phyloP scores from a whole-genome alignment of 2,113 vertebrate species.

The Odobenus rosmarus region DNA sequence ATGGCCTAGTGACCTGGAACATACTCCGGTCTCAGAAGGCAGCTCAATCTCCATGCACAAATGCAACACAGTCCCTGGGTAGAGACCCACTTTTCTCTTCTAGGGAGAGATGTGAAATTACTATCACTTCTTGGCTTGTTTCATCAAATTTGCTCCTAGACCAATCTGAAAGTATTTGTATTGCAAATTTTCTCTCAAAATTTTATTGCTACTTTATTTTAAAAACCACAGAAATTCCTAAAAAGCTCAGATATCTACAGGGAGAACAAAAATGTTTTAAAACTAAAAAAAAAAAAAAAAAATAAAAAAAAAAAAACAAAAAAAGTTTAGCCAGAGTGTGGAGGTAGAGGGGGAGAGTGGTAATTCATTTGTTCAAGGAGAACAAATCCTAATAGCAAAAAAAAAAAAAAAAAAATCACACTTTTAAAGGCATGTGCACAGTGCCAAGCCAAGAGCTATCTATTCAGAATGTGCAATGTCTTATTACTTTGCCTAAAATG shows the following conservation, averaged over 20 bases:
- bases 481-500: background rate
- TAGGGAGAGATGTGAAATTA: background rate
- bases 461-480: background rate
- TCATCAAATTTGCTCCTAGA: slow-evolving; percentile 21
- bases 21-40: background rate
- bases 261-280: background rate
- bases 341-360: too few species aligned
- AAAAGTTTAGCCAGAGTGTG: too few species aligned
- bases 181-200: background rate
- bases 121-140: background rate
- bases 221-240: background rate
- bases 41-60: background rate
- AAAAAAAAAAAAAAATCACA: background rate
- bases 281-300: background rate
- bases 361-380: too few species aligned
- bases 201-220: background rate
- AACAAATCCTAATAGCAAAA: too few species aligned
- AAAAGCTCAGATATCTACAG: background rate
- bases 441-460: background rate
- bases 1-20: background rate
- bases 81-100: background rate
- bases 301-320: background rate
- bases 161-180: background rate
- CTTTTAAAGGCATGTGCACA: background rate
- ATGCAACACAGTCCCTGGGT: background rate